Evolutionary conservation across 2,113 vertebrate genomes (phyloP).

Genomic region (Hemichromis elongatus): DNA sequence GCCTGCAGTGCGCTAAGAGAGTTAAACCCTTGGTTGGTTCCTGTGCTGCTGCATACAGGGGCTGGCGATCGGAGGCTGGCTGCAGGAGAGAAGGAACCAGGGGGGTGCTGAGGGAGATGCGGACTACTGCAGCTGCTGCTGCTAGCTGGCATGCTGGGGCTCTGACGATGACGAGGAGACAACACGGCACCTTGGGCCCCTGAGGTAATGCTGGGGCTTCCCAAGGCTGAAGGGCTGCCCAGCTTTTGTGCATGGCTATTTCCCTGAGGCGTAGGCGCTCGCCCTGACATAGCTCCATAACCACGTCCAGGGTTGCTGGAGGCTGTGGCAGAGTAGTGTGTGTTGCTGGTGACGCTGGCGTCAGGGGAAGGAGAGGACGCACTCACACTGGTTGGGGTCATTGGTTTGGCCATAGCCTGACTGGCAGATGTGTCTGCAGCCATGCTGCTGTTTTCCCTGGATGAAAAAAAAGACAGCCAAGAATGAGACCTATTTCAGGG

Average conservation of each 20-base stretch:
- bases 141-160: slow-evolving; percentile 34
- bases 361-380: slow-evolving; percentile 69
- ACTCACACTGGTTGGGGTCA: slow-evolving; percentile 80
- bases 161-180: slow-evolving; percentile 84
- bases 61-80: slow-evolving; percentile 78
- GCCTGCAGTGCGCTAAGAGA: slow-evolving; percentile 90
- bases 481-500: neutral
- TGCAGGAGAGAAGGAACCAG: slow-evolving; percentile 64
- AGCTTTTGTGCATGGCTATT: slow-evolving; percentile 82
- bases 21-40: slow-evolving; percentile 70
- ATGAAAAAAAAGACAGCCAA: neutral
- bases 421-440: slow-evolving; percentile 77
- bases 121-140: slow-evolving; percentile 73
- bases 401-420: slow-evolving; percentile 79
- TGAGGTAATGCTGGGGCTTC: slow-evolving; percentile 78
- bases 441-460: slow-evolving; percentile 88
- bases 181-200: slow-evolving; percentile 67
- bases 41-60: slow-evolving; percentile 74
- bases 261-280: slow-evolving; percentile 84
- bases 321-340: slow-evolving; percentile 33
- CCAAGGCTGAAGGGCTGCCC: slow-evolving; percentile 85
- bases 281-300: slow-evolving; percentile 76
- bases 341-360: slow-evolving; percentile 85
- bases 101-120: slow-evolving; percentile 80
- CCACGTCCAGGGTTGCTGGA: slow-evolving; percentile 78